phyloP scores from a whole-genome alignment of 1,140 invertebrate species.

The Drosophila seguyi region DNA sequence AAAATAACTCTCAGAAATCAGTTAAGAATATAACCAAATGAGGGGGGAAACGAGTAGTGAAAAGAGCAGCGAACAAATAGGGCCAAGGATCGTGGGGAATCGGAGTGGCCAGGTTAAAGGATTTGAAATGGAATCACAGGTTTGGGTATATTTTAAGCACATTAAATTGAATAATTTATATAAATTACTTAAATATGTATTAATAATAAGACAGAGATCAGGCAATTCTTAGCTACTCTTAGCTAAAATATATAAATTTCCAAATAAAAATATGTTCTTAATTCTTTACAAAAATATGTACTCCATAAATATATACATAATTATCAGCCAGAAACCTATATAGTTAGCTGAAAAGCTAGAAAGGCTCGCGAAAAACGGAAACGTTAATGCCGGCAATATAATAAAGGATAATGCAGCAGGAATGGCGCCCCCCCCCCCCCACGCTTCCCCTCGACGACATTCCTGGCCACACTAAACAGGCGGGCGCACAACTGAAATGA shows the following conservation, averaged over 20 bases:
- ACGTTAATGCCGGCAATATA: constrained; percentile 69
- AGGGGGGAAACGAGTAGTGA: neutral
- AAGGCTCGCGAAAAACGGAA: constrained; percentile 33
- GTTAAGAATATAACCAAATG: constrained; percentile 57
- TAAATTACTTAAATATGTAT: neutral
- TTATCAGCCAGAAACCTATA: neutral
- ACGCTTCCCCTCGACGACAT: constrained; percentile 28
- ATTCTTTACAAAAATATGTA: neutral
- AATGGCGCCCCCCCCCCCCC: constrained; percentile 23
- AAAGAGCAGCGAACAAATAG: constrained; percentile 25
- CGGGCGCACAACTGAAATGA: constrained; percentile 40
- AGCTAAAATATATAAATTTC: too few relatives aligned
- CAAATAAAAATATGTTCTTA: neutral
- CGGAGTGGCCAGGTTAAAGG: neutral
- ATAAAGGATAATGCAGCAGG: constrained; percentile 66
- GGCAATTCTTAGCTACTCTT: too few relatives aligned
- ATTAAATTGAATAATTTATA: neutral
- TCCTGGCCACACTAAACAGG: constrained; percentile 46
- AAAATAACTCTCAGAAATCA: constrained; percentile 52
- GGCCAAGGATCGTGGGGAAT: constrained; percentile 21
- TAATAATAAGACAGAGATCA: neutral
- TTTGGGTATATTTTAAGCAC: neutral
- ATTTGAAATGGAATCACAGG: neutral
- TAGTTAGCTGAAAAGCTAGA: neutral
- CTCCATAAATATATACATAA: neutral